Conservation (phyloP, 2,113 vertebrate species). For the Prunella himalayana region DNA sequence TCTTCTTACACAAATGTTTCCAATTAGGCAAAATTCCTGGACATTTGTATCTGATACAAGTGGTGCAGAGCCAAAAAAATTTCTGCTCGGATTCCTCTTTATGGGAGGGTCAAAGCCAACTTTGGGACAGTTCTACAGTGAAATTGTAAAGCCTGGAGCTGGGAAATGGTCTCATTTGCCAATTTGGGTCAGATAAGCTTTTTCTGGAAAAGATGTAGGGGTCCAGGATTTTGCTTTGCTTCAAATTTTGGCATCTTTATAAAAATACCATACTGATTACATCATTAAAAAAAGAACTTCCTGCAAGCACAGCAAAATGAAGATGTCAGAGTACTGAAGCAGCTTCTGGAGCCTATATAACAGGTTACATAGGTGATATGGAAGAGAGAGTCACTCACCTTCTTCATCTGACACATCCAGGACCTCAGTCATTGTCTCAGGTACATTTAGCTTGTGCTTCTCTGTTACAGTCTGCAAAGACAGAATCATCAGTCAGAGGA, state of each 20-base stretch:
- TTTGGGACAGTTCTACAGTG: not conserved
- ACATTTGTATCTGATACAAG: not conserved
- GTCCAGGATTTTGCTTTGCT: not conserved
- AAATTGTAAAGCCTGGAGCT: not conserved
- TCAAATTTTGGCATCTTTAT: not conserved
- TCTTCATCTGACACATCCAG: conserved; percentile 98
- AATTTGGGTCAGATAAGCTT: not conserved
- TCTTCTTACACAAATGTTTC: not conserved
- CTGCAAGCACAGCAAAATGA: not conserved
- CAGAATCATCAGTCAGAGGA: not conserved
- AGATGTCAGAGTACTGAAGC: not conserved
- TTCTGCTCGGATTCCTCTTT: not conserved
- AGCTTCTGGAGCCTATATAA: not conserved
- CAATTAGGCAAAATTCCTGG: not conserved
- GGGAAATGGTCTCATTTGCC: not conserved
- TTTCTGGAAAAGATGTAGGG: not conserved
- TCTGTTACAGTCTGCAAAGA: conserved; percentile 90
- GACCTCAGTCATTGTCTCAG: conserved; percentile 97
- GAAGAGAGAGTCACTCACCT: conserved; percentile 75
- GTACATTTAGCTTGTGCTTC: conserved; percentile 98
- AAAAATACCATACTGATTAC: not conserved
- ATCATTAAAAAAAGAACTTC: not conserved
- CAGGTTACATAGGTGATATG: not conserved
- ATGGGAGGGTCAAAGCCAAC: not conserved
- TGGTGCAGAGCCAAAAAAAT: not conserved